A percentile compares a stretch with the other conserved stretches of the same genome.
phyloP scores from a whole-genome alignment of 2,888 invertebrate species.

The Caradrina clavipalpis region DNA sequence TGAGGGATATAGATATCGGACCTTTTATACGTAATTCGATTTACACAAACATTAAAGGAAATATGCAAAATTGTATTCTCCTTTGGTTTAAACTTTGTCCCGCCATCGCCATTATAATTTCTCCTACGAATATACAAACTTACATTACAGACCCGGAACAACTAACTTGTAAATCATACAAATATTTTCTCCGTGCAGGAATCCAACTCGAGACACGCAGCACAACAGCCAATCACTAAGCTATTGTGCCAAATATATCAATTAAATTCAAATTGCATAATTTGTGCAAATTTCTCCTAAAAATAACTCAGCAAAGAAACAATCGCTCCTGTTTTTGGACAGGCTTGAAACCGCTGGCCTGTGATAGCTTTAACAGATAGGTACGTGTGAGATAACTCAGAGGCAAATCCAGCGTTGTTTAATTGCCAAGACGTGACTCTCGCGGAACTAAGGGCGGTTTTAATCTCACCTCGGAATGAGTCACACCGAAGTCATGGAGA shows the following conservation, averaged over 20 bases:
- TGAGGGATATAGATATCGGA: background rate
- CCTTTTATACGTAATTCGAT: background rate
- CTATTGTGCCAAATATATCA: no score
- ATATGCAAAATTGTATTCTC: no score
- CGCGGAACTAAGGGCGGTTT: conserved; percentile 13
- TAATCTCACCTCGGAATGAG: conserved; percentile 16
- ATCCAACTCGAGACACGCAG: no score
- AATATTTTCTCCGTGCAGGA: no score
- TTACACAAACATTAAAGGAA: background rate
- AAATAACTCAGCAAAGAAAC: background rate
- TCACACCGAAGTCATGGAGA: conserved; percentile 13
- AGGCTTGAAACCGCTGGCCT: conserved; percentile 3
- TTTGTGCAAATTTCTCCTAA: background rate
- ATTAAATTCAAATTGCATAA: no score
- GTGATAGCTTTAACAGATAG: conserved; percentile 12
- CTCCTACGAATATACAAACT: no score
- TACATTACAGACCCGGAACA: no score
- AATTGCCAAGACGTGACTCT: conserved; percentile 54
- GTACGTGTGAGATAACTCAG: conserved; percentile 35
- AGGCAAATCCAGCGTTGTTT: conserved; percentile 39
- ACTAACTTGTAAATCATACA: no score
- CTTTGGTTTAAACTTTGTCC: no score
- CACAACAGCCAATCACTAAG: no score
- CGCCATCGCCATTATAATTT: no score
- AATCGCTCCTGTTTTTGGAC: background rate